Evolutionary conservation across 2,113 vertebrate genomes (phyloP).

Genomic region (Limanda limanda): DNA sequence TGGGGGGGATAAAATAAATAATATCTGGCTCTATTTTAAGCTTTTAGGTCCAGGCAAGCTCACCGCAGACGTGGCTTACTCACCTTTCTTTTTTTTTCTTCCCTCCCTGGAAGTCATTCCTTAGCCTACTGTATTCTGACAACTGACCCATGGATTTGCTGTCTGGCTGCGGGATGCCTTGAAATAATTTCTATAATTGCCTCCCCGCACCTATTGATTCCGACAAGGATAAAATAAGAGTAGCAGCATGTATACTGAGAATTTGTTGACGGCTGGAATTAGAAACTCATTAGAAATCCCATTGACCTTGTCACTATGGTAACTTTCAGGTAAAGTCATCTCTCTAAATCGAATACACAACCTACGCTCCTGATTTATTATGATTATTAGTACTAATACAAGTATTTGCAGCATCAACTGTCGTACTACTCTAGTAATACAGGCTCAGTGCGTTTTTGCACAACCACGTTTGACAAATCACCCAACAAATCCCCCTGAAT

Average conservation of each 20-base stretch:
- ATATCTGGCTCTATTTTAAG: conserved; percentile 59
- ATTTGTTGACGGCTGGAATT: conserved; percentile 77
- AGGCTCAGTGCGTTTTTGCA: conserved; percentile 21
- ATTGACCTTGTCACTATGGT: conserved; percentile 71
- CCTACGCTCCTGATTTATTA: conserved; percentile 4
- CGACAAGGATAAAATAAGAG: conserved; percentile 74
- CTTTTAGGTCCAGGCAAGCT: conserved; percentile 37
- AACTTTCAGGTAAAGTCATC: conserved; percentile 43
- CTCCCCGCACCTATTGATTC: conserved; percentile 76
- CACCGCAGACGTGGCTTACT: conserved; percentile 17
- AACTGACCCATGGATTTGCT: conserved; percentile 77
- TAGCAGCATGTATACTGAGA: conserved; percentile 66
- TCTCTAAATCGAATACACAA: conserved; percentile 41
- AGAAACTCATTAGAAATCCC: conserved; percentile 78
- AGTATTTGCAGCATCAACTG: background rate
- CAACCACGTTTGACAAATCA: conserved; percentile 44
- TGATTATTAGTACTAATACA: background rate
- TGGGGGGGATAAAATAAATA: conserved; percentile 66
- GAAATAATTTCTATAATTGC: conserved; percentile 82
- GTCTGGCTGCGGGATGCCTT: conserved; percentile 70
- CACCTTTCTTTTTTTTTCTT: conserved; percentile 23
- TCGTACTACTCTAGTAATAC: background rate
- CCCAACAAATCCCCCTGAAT: conserved; percentile 54
- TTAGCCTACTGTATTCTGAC: conserved; percentile 62
- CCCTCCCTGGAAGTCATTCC: conserved; percentile 63